Conservation (phyloP, 1,140 invertebrate genomes). For the Amyelois transitella region DNA sequence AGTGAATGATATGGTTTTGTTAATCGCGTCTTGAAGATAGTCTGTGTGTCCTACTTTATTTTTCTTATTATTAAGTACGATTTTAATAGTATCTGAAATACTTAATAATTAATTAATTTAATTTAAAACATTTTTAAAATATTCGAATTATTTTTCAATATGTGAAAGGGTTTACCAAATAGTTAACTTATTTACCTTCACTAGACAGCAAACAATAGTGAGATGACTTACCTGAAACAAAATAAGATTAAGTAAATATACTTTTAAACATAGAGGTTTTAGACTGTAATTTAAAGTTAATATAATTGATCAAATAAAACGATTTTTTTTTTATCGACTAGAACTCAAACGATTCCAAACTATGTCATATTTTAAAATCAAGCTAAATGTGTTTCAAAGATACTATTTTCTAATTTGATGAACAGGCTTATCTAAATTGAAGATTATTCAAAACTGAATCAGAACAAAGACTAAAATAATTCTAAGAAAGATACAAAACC, state of each 20-base stretch:
- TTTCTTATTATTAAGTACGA: background rate
- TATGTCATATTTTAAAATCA: too few relatives aligned
- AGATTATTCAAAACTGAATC: background rate
- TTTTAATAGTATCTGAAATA: too few relatives aligned
- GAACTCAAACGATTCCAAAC: too few relatives aligned
- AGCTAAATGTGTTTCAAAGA: too few relatives aligned
- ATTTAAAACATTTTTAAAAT: too few relatives aligned
- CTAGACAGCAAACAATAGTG: background rate
- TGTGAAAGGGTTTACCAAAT: too few relatives aligned
- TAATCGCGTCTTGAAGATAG: background rate
- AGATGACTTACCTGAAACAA: background rate
- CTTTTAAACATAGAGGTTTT: too few relatives aligned
- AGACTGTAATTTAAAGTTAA: background rate
- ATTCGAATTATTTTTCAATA: too few relatives aligned
- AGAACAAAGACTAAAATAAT: background rate
- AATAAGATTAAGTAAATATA: background rate
- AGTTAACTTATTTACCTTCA: background rate
- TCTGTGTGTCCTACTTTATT: background rate
- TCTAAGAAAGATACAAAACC: background rate
- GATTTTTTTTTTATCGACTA: too few relatives aligned
- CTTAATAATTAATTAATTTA: too few relatives aligned
- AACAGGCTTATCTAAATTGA: background rate
- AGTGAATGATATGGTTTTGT: conserved; percentile 22
- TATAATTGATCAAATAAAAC: too few relatives aligned
- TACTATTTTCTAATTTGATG: too few relatives aligned